A percentile compares a stretch with the other conserved stretches of the same genome.
Conservation (phyloP, 1,140 invertebrate genomes). For the Orius insidiosus region DNA sequence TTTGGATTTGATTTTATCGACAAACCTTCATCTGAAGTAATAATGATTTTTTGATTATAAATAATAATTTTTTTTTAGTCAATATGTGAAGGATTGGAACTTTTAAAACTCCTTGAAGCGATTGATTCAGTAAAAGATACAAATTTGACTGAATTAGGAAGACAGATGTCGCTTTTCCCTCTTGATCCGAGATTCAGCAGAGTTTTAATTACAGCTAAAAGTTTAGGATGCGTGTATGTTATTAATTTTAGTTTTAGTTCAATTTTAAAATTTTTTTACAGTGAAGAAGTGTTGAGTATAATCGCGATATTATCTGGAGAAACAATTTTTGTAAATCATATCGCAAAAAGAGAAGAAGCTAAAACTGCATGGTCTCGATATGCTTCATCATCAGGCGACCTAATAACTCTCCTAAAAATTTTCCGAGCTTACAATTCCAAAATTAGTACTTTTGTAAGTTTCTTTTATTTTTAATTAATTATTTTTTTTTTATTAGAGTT, state of each 20-base stretch:
- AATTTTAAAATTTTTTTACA: slow-evolving; percentile 22
- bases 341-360: slow-evolving; percentile 41
- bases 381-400: slow-evolving; percentile 73
- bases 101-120: slow-evolving; percentile 56
- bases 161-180: slow-evolving; percentile 78
- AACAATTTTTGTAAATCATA: slow-evolving; percentile 35
- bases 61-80: slow-evolving; percentile 21
- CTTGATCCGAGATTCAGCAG: slow-evolving; percentile 81
- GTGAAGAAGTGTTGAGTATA: slow-evolving; percentile 62
- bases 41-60: slow-evolving; percentile 2
- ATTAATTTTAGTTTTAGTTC: no score
- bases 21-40: slow-evolving; percentile 49
- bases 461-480: slow-evolving; percentile 4
- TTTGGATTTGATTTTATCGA: slow-evolving; percentile 83
- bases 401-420: slow-evolving; percentile 80
- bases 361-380: slow-evolving; percentile 59
- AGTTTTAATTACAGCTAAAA: slow-evolving; percentile 56
- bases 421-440: slow-evolving; percentile 56
- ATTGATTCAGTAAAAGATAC: slow-evolving; percentile 35
- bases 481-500: slow-evolving; percentile 38
- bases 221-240: slow-evolving; percentile 54
- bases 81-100: slow-evolving; percentile 44
- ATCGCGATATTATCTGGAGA: slow-evolving; percentile 51
- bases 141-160: slow-evolving; percentile 61
- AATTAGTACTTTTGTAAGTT: not conserved